Evolutionary conservation across 2,888 invertebrate species (phyloP), one percentile per base, ranked within the genome.

Genomic region (Eristalinus sepulchralis): DNA sequence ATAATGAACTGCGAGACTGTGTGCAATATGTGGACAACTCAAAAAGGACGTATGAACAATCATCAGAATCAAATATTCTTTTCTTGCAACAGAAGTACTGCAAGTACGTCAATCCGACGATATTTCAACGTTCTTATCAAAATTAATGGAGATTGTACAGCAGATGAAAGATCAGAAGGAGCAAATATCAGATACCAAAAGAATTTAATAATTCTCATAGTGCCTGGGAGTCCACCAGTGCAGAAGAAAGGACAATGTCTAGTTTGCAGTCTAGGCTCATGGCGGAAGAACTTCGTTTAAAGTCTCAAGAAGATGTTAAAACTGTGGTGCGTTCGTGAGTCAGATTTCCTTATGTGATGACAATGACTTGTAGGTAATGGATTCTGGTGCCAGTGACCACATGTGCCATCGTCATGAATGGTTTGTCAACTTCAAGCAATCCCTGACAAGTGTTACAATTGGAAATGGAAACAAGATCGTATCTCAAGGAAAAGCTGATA

Each of bases 191-290:
- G 84, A 88, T 27, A 79, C 89, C 89, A 31, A 75, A 85, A 9
- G 67, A 88, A 59, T 89, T 78, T 36, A 91, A 89, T 64, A 90
- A 91, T 88, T 92, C 91, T 78, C 77, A 91, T 0, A 90, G 90
- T 0, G 91, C 88, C 24, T 89, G 89, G 89, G 89, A 89, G 64
- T 89, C 89, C 24, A 88, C 88, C 8, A 64, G 36, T n/a, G 59
- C 39, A 31, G 17, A n/a, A 53, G 53, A 53, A 53, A 6, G 53
- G 17, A 70, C 36, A n/a, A 63, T 78, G 53, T 17, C 27, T 1
- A 59, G 57, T 17, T 60, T 75, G 53, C 57, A 47, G 3, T 13
- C 68, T 31, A 11, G 55, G 11, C 39, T 67, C 11, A 81, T 73
- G 73, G 67, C 47, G 11, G 62, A 67, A 24, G 80, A 81, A 24